Conservation (phyloP, 2,113 vertebrate species). For the Oryctolagus cuniculus region DNA sequence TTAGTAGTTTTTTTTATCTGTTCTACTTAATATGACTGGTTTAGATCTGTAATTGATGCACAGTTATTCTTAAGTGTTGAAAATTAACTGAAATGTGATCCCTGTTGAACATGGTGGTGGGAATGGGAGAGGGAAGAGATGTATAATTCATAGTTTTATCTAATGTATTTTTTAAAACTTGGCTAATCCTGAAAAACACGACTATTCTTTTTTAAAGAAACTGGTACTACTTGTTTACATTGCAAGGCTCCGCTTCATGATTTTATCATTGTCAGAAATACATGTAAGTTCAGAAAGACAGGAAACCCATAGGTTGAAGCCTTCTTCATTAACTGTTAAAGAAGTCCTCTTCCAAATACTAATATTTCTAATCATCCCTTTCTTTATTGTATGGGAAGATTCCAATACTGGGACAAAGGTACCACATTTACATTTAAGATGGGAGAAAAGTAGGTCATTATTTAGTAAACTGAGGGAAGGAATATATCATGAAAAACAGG, state of each 20-base stretch:
- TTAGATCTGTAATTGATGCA: too few relatives aligned
- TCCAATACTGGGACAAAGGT: conserved; percentile 9
- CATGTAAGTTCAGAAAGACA: not conserved
- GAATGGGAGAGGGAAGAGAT: too few relatives aligned
- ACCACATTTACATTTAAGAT: not conserved
- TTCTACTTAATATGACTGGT: too few relatives aligned
- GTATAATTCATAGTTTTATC: conserved; percentile 56
- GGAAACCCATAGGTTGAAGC: not conserved
- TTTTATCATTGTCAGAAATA: conserved; percentile 25
- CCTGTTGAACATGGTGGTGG: too few relatives aligned
- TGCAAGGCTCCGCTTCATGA: not conserved
- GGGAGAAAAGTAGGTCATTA: not conserved
- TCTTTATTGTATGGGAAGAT: not conserved
- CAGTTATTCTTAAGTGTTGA: too few relatives aligned
- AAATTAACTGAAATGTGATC: too few relatives aligned
- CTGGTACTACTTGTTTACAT: not conserved
- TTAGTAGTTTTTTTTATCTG: too few relatives aligned
- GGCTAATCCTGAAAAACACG: conserved; percentile 35
- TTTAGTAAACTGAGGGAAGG: conserved; percentile 1
- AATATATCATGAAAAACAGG: not conserved
- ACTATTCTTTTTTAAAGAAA: conserved; percentile 28
- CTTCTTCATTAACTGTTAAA: conserved; percentile 3
- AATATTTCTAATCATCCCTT: conserved; percentile 28
- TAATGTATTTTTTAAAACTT: conserved; percentile 47
- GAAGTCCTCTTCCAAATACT: not conserved